Conservation (phyloP, 1,140 invertebrate species). For the Eubasilissa regina region DNA sequence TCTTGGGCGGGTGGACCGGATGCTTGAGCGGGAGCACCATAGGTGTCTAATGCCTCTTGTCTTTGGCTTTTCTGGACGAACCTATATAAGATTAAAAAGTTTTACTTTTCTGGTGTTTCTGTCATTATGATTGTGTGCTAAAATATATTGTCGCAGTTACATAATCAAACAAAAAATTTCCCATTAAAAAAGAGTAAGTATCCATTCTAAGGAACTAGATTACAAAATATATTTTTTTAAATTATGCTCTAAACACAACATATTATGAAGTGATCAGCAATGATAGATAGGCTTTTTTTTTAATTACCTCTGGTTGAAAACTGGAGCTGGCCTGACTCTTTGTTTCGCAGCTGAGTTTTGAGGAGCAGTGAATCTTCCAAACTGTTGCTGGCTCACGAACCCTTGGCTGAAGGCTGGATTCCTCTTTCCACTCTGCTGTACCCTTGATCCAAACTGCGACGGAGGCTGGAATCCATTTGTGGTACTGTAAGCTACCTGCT, state of each 20-base stretch:
- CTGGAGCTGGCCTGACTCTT: slow-evolving; percentile 27
- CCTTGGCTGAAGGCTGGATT: slow-evolving; percentile 19
- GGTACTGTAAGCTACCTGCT: slow-evolving; percentile 33
- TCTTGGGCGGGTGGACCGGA: neutral
- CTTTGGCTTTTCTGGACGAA: slow-evolving; percentile 47
- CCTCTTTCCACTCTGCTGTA: slow-evolving; percentile 20
- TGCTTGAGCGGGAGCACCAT: slow-evolving; percentile 30
- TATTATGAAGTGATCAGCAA: too few species aligned
- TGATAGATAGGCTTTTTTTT: neutral
- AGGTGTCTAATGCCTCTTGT: slow-evolving; percentile 52
- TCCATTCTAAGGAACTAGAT: too few species aligned
- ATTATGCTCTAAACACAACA: too few species aligned
- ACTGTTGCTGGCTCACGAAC: slow-evolving; percentile 46
- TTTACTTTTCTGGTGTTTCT: neutral
- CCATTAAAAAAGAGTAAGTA: too few species aligned
- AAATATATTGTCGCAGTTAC: too few species aligned
- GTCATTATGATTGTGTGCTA: too few species aligned
- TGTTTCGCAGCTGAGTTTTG: slow-evolving; percentile 18
- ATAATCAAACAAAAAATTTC: too few species aligned
- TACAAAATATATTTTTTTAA: too few species aligned
- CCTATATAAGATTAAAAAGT: slow-evolving; percentile 8
- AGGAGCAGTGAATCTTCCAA: slow-evolving; percentile 51
- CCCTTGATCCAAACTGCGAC: slow-evolving; percentile 39
- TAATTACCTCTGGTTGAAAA: slow-evolving; percentile 43
- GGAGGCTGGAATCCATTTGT: slow-evolving; percentile 26